Evolutionary conservation across 2,113 vertebrate genomes (phyloP).

Genomic region (Scortum barcoo): DNA sequence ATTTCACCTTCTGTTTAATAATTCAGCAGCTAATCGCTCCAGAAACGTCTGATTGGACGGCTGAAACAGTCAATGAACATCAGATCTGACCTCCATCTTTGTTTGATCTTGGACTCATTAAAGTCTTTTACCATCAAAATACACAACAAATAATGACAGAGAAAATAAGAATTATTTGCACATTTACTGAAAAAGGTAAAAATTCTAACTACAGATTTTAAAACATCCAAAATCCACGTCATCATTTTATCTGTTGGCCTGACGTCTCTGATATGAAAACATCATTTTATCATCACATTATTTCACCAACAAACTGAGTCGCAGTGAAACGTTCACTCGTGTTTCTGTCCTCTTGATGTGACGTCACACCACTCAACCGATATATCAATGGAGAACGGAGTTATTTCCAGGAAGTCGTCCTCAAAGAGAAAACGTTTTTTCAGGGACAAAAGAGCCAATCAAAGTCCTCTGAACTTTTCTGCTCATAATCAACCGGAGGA

Average conservation of each 20-base stretch:
- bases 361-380: background rate
- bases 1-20: conserved; percentile 70
- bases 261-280: too few species aligned
- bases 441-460: background rate
- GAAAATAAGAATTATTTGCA: background rate
- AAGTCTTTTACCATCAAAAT: background rate
- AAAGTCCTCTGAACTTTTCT: background rate
- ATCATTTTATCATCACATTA: too few species aligned
- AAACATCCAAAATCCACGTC: background rate
- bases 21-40: conserved; percentile 45
- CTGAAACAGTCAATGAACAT: too few species aligned
- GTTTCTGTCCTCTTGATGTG: background rate
- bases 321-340: too few species aligned
- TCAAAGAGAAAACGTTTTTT: background rate
- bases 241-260: background rate
- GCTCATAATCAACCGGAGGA: background rate
- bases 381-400: background rate
- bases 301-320: too few species aligned
- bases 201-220: background rate
- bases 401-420: background rate
- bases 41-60: background rate
- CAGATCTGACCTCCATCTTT: background rate
- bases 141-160: background rate
- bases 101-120: background rate
- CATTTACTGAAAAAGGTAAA: conserved; percentile 41